A percentile compares a stretch with the other conserved stretches of the same genome.
Conservation (phyloP, 1,140 invertebrate species). For the Tachypleus tridentatus region DNA sequence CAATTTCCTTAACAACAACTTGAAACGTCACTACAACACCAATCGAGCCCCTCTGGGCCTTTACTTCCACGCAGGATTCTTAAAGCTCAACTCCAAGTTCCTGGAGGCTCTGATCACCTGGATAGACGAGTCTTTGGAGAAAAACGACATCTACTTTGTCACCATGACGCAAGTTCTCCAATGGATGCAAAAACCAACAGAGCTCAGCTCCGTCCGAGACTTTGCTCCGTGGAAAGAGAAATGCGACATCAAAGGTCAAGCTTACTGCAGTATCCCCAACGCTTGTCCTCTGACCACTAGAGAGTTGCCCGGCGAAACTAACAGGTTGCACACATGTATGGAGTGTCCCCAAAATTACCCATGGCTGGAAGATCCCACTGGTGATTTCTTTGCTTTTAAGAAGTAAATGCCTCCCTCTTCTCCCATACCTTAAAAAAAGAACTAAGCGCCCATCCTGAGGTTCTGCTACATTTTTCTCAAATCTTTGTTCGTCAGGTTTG, state of each 20-base stretch:
- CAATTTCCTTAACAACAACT: conserved; percentile 38
- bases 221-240: conserved; percentile 91
- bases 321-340: conserved; percentile 82
- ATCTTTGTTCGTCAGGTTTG: too few species aligned
- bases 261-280: conserved; percentile 73
- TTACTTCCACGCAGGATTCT: conserved; percentile 88
- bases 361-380: conserved; percentile 61
- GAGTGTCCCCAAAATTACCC: conserved; percentile 88
- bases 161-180: conserved; percentile 88
- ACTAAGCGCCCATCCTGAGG: too few species aligned
- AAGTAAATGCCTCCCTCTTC: conserved; percentile 29
- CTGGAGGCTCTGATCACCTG: conserved; percentile 83
- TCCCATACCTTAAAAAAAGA: too few species aligned
- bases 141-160: conserved; percentile 88
- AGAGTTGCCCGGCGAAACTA: conserved; percentile 81
- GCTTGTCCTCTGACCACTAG: conserved; percentile 81
- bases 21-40: conserved; percentile 81
- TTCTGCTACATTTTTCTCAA: too few species aligned
- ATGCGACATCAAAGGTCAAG: conserved; percentile 62
- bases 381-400: conserved; percentile 7
- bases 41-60: conserved; percentile 90
- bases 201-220: conserved; percentile 67
- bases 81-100: conserved; percentile 87
- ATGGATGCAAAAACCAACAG: conserved; percentile 88
- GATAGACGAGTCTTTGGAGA: conserved; percentile 76